A percentile compares a stretch with the other conserved stretches of the same genome.
Evolutionary conservation across 1,140 invertebrate species (phyloP).

Genomic region (Contarinia nasturtii): DNA sequence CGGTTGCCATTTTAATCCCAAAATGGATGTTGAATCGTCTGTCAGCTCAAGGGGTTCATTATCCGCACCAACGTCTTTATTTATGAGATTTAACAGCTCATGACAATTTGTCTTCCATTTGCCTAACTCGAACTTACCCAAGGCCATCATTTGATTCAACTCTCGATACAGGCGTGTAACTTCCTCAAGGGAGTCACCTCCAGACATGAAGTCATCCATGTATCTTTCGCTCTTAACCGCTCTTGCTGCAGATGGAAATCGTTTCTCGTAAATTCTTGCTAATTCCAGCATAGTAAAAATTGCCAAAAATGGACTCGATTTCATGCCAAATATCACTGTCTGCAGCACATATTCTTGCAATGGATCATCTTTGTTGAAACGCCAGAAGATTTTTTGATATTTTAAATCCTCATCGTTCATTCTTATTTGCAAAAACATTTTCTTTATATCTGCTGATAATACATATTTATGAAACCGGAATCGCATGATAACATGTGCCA

Average conservation of each 20-base stretch:
- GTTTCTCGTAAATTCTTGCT: constrained; percentile 11
- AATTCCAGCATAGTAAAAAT: constrained; percentile 16
- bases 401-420: constrained; percentile 1
- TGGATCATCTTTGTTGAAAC: not conserved
- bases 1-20: not conserved
- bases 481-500: constrained; percentile 3
- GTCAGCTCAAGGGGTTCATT: not conserved
- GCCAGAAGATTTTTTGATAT: constrained; percentile 7
- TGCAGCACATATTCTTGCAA: not conserved
- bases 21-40: not conserved
- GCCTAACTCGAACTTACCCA: constrained; percentile 2
- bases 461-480: not conserved
- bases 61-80: not conserved
- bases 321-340: constrained; percentile 15
- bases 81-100: constrained; percentile 7
- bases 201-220: constrained; percentile 15
- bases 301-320: constrained; percentile 15
- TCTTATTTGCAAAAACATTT: constrained; percentile 7
- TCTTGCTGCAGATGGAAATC: constrained; percentile 6
- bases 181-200: constrained; percentile 8
- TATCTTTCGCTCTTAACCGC: constrained; percentile 6
- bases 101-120: constrained; percentile 11
- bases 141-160: not conserved
- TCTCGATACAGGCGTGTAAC: constrained; percentile 3
- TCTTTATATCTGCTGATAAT: constrained; percentile 6